Evolutionary conservation across 2,888 invertebrate genomes (phyloP), one percentile per base, ranked within the genome.

Genomic region (Sipha maydis): DNA sequence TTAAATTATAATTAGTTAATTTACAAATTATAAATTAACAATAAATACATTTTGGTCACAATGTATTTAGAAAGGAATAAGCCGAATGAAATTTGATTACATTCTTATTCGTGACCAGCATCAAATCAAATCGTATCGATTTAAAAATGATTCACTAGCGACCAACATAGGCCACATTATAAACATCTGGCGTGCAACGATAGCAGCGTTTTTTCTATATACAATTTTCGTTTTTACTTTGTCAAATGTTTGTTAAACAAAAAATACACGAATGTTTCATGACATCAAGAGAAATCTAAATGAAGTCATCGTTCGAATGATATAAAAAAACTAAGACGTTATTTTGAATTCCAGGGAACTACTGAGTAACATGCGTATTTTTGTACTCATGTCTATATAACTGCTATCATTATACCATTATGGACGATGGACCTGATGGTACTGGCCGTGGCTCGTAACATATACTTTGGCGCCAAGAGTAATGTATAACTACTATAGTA

Each of bases 291-390:
- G 9, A 38, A 76, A 38, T 76, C 41, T 41, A 19, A 41, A 73
- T 73, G 83, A 83, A 73, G 71, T 83, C 83, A 73, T 83, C 71
- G 83, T 82, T 31, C 34, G 19, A 73, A 73, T 73, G 73, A 76
- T 41, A 3, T 25, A n/a, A 76, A 76, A 25, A n/a, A 25, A 41
- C 21, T 2, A 38, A 76, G 8, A 41, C 41, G 76, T 38, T 38
- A 75, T 75, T 38, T 75, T 25, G 75, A 73, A 54, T 71, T 73
- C 54, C 71, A 28, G 17, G 21, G 41, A 25, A 28, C 41, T 19
- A 14, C 28, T 82, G 82, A 82, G 82, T 83, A 83, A 73, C 34
- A 48, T 4, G 54, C 25, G 54, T 83, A 83, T 83, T 83, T 83
- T 83, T 83, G 73, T 31, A 38, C 83, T 31, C 31, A 34, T 14